Percentiles rank a stretch among this genome's conserved stretches.
These are phyloP conservation scores for Ceratina australensis DNA, from an alignment of 1,140 invertebrate species.

Conservation along the genomic window DNA sequence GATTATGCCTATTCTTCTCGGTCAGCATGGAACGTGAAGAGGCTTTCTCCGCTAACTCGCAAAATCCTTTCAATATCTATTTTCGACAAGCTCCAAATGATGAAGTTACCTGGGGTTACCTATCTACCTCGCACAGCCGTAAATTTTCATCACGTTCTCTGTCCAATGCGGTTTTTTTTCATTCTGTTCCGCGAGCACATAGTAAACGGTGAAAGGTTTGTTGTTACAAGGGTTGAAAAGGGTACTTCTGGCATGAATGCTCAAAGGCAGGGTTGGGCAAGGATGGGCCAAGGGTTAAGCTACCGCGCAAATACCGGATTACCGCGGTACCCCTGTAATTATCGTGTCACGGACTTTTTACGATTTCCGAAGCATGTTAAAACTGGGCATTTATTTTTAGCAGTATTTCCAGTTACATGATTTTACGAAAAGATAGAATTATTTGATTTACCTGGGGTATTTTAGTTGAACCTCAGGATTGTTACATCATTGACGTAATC, in stretches of 20 bases:
- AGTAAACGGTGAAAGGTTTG: slow-evolving; percentile 55
- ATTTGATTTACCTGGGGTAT: too few relatives aligned
- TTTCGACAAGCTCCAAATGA: slow-evolving; percentile 15
- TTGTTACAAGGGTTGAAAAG: slow-evolving; percentile 42
- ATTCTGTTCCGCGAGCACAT: neutral
- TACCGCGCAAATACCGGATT: slow-evolving; percentile 8
- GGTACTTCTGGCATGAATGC: neutral
- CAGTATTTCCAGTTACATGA: too few relatives aligned
- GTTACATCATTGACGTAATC: too few relatives aligned
- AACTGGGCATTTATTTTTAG: too few relatives aligned
- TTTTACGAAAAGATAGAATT: too few relatives aligned
- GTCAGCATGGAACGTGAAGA: neutral
- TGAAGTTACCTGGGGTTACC: slow-evolving; percentile 35
- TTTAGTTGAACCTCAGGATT: too few relatives aligned
- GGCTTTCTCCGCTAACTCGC: slow-evolving; percentile 10
- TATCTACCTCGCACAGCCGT: slow-evolving; percentile 40
- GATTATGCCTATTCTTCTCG: slow-evolving; percentile 61
- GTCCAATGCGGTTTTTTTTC: slow-evolving; percentile 56
- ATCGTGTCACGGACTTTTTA: neutral
- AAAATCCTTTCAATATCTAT: slow-evolving; percentile 47
- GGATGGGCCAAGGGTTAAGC: neutral
- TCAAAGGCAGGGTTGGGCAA: neutral
- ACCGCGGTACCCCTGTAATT: neutral
- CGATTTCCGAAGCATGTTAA: too few relatives aligned
- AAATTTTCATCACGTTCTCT: slow-evolving; percentile 64